Evolutionary conservation across 1,140 invertebrate species (phyloP), one percentile per base, ranked within the genome.

Genomic region (Sesamia nonagrioides): DNA sequence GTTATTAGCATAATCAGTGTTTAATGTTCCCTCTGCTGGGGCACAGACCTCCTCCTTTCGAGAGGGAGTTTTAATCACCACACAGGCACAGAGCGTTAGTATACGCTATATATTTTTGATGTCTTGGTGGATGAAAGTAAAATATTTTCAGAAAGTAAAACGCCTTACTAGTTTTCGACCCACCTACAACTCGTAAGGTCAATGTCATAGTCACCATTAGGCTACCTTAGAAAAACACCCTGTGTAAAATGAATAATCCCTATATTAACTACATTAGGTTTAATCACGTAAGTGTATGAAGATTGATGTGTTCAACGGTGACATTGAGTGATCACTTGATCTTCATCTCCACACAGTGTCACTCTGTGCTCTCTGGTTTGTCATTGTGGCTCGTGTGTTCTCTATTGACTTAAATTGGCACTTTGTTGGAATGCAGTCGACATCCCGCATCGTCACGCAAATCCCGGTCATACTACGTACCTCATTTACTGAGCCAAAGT

Each of bases 361-460:
- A 21, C n/a, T 56, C n/a, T 63, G 60, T 63, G 27, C 27, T 35
- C 33, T 61, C 5, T 61, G 58, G 61, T 42, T 40, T 63, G 35
- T 63, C 17, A 66, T n/a, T 18, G 37, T 7, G 17, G 7, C 35
- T 61, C 27, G 58, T 61, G 15, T 37, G 33, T 17, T 40, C 37
- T 42, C 61, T 66, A 66, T 66, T 66, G 61, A 66, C 61, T 66
- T 37, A 42, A 66, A 66, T 66, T 66, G 61, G 37, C 61, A 66
- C 61, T 66, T 42, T 37, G 61, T 42, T 21, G 61, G 54, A 42
- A 66, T 66, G 61, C 61, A 40, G 17, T 17, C 37, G 37, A n/a
- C 61, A 66, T 66, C 37, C 17, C 61, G 37, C 37, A 42, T 66
- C 11, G 37, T 42, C 37, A 66, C 61, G 61, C 8, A 42, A 66